Evolutionary conservation across 2,113 vertebrate species (phyloP), one percentile per base, ranked within the genome.

Genomic region (Coracopsis vasa): DNA sequence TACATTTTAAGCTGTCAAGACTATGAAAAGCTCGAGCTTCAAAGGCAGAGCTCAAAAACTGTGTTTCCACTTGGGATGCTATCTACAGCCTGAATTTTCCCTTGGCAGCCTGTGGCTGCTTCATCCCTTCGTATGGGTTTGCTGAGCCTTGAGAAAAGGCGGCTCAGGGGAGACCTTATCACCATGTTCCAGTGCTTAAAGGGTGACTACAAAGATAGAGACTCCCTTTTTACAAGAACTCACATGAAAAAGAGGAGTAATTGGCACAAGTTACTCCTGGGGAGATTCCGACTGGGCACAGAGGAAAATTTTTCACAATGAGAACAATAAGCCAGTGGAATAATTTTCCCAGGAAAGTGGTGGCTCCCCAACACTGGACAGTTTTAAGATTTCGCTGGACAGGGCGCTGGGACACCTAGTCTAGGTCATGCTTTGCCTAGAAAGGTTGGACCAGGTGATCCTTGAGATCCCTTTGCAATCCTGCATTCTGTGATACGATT

Each of bases 21-120:
- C 27, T 9, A 41, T 0, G 9, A 16, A 66, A 33, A 70, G 9
- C 20, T 73, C 0, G 0, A 42, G 8, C 18, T 27, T 33, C 86
- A 16, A 58, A 15, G 31, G 20, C 19, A 33, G 56, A 58, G 9
- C 37, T 66, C 70, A 54, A 58, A 44, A 51, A 29, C 18, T 7
- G 5, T 2, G 11, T 2, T 35, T 20, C 35, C 53, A 12, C 10
- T 18, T 56, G 33, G 13, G 15, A 67, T 8, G 16, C 23, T 10
- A 58, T 0, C 27, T 10, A 71, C 37, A 62, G 23, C 50, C 48
- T 25, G 2, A 14, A 5, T n/a, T 48, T 74, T 48, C 42, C 65
- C 45, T 16, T 13, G 10, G 21, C 39, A 50, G 28, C 4, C 42
- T 27, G 11, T 1, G 28, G 37, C 25, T 81, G 25, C 18, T 70